Evolutionary conservation across 1,140 invertebrate species (phyloP).

Genomic region (Macrotrachela quadricornifera): DNA sequence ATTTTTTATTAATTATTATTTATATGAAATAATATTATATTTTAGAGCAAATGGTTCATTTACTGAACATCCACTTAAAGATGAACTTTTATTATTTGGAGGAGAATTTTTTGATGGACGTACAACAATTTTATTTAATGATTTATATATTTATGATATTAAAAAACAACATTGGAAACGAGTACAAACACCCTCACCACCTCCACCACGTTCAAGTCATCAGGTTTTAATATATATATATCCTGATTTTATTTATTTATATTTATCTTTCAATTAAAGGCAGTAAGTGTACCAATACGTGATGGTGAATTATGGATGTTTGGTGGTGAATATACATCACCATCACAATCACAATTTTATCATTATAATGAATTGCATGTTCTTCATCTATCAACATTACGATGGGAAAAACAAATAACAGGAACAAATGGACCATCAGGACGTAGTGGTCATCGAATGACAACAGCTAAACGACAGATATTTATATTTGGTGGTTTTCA

Average conservation of each 20-base stretch:
- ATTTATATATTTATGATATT: constrained; percentile 60
- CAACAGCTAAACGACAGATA: constrained; percentile 49
- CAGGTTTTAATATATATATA: constrained; percentile 34
- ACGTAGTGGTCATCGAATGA: constrained; percentile 72
- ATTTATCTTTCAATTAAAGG: constrained; percentile 14
- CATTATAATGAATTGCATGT: constrained; percentile 82
- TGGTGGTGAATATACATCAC: constrained; percentile 74
- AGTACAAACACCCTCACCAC: constrained; percentile 51
- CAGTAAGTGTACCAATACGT: constrained; percentile 43
- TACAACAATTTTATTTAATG: constrained; percentile 58
- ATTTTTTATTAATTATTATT: constrained; percentile 9
- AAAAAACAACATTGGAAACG: constrained; percentile 54
- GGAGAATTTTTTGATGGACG: constrained; percentile 75
- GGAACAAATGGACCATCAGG: constrained; percentile 51
- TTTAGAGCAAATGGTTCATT: constrained; percentile 56
- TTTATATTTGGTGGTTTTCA: constrained; percentile 75
- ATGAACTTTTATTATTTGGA: constrained; percentile 70
- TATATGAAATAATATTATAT: constrained; percentile 17
- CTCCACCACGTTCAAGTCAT: constrained; percentile 63
- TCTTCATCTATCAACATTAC: constrained; percentile 49
- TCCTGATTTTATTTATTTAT: background rate
- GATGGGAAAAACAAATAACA: constrained; percentile 55
- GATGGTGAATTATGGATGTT: constrained; percentile 57
- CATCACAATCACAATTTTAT: constrained; percentile 69
- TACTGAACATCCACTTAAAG: constrained; percentile 56